Conservation (phyloP, 2,888 invertebrate species). For the Acanthoscelides obtectus region DNA sequence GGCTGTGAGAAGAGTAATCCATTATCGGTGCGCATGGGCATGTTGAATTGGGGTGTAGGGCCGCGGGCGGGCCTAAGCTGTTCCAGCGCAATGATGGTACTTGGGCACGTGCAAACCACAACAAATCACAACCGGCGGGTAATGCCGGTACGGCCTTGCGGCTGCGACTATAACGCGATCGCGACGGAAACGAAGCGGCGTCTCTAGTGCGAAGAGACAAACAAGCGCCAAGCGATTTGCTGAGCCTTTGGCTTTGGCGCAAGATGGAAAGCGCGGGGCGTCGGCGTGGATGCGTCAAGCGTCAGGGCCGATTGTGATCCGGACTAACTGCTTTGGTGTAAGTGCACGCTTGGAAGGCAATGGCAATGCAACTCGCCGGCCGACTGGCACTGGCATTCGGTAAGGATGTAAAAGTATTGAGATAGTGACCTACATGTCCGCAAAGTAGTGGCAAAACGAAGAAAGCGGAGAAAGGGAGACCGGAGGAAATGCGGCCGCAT, state of each 20-base stretch:
- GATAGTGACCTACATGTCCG: slow-evolving; percentile 49
- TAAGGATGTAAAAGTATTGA: slow-evolving; percentile 47
- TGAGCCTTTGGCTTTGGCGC: neutral
- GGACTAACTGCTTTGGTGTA: slow-evolving; percentile 30
- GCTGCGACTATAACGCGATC: neutral
- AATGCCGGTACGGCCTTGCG: neutral
- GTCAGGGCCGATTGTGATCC: neutral
- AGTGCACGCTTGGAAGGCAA: slow-evolving; percentile 33
- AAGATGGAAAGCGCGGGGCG: neutral
- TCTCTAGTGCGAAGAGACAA: slow-evolving; percentile 10
- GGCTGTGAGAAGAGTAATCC: slow-evolving; percentile 45
- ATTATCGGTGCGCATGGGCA: slow-evolving; percentile 45
- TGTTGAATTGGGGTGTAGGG: slow-evolving; percentile 31
- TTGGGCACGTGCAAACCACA: slow-evolving; percentile 5
- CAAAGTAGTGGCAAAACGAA: slow-evolving; percentile 48
- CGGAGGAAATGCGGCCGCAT: slow-evolving; percentile 46
- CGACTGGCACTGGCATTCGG: slow-evolving; percentile 21
- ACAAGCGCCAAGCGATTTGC: neutral
- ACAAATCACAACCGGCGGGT: slow-evolving; percentile 5
- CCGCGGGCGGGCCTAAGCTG: slow-evolving; percentile 28
- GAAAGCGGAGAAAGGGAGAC: slow-evolving; percentile 49
- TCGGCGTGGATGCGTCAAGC: neutral
- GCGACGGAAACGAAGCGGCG: neutral
- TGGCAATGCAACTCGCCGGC: neutral
- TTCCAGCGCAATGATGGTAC: slow-evolving; percentile 38